Evolutionary conservation across 2,888 invertebrate genomes (phyloP).

Genomic region (Macropis europaea): DNA sequence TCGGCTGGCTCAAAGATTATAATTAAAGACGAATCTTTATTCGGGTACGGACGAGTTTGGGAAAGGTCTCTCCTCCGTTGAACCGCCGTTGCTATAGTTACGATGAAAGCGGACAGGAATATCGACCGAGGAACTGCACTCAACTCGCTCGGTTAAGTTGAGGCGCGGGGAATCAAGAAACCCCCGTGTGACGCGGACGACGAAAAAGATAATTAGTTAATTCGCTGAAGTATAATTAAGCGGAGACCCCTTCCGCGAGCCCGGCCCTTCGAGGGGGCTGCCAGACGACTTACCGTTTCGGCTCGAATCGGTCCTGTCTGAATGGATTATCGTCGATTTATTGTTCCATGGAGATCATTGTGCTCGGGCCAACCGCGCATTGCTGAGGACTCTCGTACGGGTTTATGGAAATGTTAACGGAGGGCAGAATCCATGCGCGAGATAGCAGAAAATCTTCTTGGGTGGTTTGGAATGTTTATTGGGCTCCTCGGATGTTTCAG

Average conservation of each 20-base stretch:
- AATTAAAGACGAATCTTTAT: slow-evolving; percentile 71
- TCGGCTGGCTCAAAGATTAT: slow-evolving; percentile 57
- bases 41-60: slow-evolving; percentile 61
- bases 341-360: too few relatives aligned
- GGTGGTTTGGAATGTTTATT: too few relatives aligned
- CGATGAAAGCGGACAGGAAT: slow-evolving; percentile 70
- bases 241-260: slow-evolving; percentile 48
- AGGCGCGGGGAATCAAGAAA: too few relatives aligned
- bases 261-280: too few relatives aligned
- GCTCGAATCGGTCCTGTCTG: too few relatives aligned
- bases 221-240: slow-evolving; percentile 65
- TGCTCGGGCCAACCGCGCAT: too few relatives aligned
- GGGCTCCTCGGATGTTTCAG: too few relatives aligned
- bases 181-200: background rate
- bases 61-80: slow-evolving; percentile 63
- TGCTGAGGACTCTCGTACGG: too few relatives aligned
- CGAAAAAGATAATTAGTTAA: slow-evolving; percentile 67
- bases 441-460: too few relatives aligned
- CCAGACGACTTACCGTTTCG: slow-evolving; percentile 10
- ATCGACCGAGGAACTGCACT: slow-evolving; percentile 70
- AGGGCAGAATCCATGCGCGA: too few relatives aligned
- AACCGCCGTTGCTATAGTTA: slow-evolving; percentile 74
- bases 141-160: slow-evolving; percentile 52
- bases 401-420: too few relatives aligned
- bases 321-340: too few relatives aligned